Percentiles rank a stretch among this genome's conserved stretches.
These are phyloP conservation scores for Gymnocheta viridis DNA, from an alignment of 2,888 invertebrate species.

Conservation along the genomic window DNA sequence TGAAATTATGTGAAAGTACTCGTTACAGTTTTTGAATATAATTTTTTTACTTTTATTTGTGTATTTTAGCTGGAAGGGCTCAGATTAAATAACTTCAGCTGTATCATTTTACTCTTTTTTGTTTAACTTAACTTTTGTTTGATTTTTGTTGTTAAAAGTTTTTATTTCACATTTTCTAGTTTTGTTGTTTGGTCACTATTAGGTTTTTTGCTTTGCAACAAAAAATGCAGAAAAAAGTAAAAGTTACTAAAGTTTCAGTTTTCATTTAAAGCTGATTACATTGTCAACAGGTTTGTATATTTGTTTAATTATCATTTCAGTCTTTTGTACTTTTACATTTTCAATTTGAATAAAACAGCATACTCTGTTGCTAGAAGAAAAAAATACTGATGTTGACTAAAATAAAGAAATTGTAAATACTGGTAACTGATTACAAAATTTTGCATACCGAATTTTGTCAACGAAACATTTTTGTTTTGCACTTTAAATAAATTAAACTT, in stretches of 20 bases:
- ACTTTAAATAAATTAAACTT: background rate
- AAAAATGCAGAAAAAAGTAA: conserved; percentile 10
- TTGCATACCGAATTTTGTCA: background rate
- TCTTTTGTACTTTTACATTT: background rate
- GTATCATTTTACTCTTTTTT: conserved; percentile 17
- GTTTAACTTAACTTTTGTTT: background rate
- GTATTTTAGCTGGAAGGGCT: conserved; percentile 54
- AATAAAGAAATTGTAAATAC: conserved; percentile 15
- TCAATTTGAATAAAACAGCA: conserved; percentile 10
- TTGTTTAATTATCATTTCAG: conserved; percentile 36
- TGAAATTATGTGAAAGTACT: conserved; percentile 69
- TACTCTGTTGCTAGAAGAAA: background rate
- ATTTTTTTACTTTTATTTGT: conserved; percentile 11
- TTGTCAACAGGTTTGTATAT: conserved; percentile 66
- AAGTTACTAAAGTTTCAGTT: conserved; percentile 53
- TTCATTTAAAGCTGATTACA: conserved; percentile 66
- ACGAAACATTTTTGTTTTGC: background rate
- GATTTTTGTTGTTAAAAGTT: background rate
- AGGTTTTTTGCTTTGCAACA: background rate
- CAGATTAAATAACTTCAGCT: conserved; percentile 42
- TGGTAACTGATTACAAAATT: background rate
- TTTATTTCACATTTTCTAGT: conserved; percentile 3
- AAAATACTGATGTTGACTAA: conserved; percentile 12
- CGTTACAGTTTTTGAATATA: conserved; percentile 48
- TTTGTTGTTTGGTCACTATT: conserved; percentile 35